Evolutionary conservation across 2,888 invertebrate species (phyloP), one percentile per base, ranked within the genome.

Genomic region (Glaucopsyche alexis): DNA sequence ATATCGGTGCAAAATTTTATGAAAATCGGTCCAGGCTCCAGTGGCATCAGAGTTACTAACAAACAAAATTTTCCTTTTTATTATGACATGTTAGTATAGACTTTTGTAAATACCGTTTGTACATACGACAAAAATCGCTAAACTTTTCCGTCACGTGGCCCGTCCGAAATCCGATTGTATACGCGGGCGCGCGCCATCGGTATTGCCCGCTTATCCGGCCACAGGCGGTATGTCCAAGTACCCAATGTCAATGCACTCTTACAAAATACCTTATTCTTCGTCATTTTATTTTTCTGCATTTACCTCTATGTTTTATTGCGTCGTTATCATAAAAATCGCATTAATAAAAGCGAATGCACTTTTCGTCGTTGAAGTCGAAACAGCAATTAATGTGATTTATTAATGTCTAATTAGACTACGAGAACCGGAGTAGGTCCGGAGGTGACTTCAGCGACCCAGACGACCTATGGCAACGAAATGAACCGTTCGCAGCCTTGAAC

Each of bases 381-480:
- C 82, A 81, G 81, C 80, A 81, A 81, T 81, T 80, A 80, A 77
- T 74, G 77, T 78, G 76, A 83, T 82, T 83, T 84, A 84, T 60
- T 72, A 55, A 83, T 83, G 83, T 81, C 77, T 78, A 78, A 79
- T 79, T 79, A 78, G 74, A 69, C 11, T 67, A 19, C 4, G 29
- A 29, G 29, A 29, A 81, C 77, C 86, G 81, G 84, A 84, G 42
- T 42, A 7, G 8, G 85, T 86, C 85, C 85, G 84, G 78, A 84
- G 86, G 86, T 88, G 89, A 89, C 90, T 86, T 82, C 80, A 73
- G 80, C 84, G 90, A 90, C 91, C 91, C 88, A 87, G 84, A 84
- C 85, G 90, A 90, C 91, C 91, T 89, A 87, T 85, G 79, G 81
- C 84, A 81, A 82, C 88, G 86, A 89, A 89, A 88, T 86, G 80